Percentiles rank a stretch among this genome's conserved stretches.
phyloP scores from a whole-genome alignment of 64 coral and sea anemone genomes.

The Catalaphyllia jardinei region DNA sequence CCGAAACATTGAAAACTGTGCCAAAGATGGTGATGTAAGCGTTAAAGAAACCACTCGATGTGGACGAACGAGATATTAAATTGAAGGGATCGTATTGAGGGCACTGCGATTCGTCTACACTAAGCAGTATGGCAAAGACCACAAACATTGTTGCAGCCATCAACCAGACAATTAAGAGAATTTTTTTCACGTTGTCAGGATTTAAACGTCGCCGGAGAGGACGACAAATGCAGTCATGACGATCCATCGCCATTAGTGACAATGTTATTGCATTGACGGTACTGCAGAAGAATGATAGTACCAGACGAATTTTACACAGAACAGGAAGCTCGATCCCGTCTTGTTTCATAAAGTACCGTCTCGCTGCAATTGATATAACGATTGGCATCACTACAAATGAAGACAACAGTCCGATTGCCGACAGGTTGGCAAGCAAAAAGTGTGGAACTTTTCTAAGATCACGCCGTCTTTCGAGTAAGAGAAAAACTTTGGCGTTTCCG shows the following conservation, averaged over 20 bases:
- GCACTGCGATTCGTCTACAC: background rate
- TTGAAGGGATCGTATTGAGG: conserved; percentile 11
- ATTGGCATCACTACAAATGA: background rate
- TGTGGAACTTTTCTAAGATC: conserved; percentile 13
- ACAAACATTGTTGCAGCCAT: background rate
- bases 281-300: conserved; percentile 1
- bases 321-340: background rate
- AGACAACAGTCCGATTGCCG: background rate
- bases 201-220: background rate
- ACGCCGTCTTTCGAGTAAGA: background rate
- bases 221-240: conserved; percentile 1
- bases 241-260: conserved; percentile 11
- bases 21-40: background rate
- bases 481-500: background rate
- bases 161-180: no score
- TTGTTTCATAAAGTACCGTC: background rate
- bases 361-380: no score
- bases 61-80: background rate
- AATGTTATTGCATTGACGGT: background rate
- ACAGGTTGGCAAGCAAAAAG: conserved; percentile 1
- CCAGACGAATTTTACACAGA: background rate
- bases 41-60: background rate
- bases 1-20: background rate
- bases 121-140: background rate
- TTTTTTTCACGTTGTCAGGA: background rate